Base-by-base conservation (phyloP, 2,888 invertebrate genomes). In the Tridacna crocea region DNA sequence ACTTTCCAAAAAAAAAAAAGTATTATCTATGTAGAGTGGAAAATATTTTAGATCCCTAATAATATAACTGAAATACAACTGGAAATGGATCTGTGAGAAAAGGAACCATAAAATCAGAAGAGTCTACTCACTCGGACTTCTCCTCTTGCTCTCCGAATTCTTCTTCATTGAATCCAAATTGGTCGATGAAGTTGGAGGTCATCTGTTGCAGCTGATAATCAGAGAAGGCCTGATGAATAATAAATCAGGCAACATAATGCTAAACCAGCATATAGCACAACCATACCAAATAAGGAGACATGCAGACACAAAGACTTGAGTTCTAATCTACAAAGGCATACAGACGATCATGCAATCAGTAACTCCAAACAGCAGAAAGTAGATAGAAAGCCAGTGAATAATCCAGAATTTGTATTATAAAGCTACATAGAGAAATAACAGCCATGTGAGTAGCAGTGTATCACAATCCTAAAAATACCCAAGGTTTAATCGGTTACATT, bases 181-280 rank as follows among this genome's bases (percentile, higher is more conserved):
- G 95, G 89, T 96, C 96, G 87, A 96, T 95, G 92, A 96, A 96
- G 88, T 95, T 95, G 82, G 96, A 95, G 46, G 96, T 95, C 94
- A 96, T 95, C 93, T 96, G 95, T 93, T 96, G 96, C 91, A 95
- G 95, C 94, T 96, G 96, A 94, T 96, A 96, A 91, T 96, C 95
- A 89, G 95, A 94, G 94, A 95, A 96, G 90, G 95, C 95, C 96
- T 96, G 92, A 90, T 89, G 87, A 90, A 91, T 70, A 24, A 70
- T 83, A 91, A 89, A 90, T 83, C 87, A 88, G 87, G 87, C 87
- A 88, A 83, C 78, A 85, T 81, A 79, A 82, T 80, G 83, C 83
- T 86, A 84, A 70, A 86, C 84, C 87, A 87, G 83, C 85, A 75
- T 82, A 82, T 79, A 75, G 82, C 85, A 85, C 82, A 82, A 70